These are phyloP conservation scores for Pelobates cultripes DNA, from an alignment of 2,797 vertebrate species.

Conservation along the genomic window DNA sequence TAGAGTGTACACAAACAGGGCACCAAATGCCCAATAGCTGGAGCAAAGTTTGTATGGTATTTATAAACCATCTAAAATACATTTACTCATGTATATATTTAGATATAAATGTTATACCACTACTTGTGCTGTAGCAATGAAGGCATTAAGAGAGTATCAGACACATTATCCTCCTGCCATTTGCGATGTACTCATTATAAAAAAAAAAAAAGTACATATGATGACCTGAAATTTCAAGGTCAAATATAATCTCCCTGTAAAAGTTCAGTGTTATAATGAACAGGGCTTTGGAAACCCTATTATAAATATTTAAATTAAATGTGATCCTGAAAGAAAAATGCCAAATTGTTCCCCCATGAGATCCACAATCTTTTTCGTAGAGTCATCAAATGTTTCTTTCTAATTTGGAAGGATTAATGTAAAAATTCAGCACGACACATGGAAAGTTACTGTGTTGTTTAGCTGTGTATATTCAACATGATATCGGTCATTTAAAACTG, in stretches of 20 bases:
- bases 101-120: too few species aligned
- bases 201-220: not conserved
- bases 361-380: conserved; percentile 4
- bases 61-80: too few species aligned
- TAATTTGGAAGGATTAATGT: too few species aligned
- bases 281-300: conserved; percentile 15
- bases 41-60: too few species aligned
- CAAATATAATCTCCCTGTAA: conserved; percentile 19
- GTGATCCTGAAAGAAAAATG: conserved; percentile 26
- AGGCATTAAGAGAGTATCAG: not conserved
- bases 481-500: too few species aligned
- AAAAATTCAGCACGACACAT: too few species aligned
- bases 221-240: conserved; percentile 22
- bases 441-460: too few species aligned
- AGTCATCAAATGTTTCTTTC: too few species aligned
- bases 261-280: conserved; percentile 28
- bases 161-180: not conserved
- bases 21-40: too few species aligned
- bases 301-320: conserved; percentile 37
- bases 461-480: not conserved
- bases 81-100: too few species aligned
- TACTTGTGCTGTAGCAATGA: too few species aligned
- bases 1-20: too few species aligned
- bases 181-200: not conserved
- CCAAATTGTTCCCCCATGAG: conserved; percentile 21